Evolutionary conservation across 2,888 invertebrate genomes (phyloP).

Genomic region (Amphipoea oculea): DNA sequence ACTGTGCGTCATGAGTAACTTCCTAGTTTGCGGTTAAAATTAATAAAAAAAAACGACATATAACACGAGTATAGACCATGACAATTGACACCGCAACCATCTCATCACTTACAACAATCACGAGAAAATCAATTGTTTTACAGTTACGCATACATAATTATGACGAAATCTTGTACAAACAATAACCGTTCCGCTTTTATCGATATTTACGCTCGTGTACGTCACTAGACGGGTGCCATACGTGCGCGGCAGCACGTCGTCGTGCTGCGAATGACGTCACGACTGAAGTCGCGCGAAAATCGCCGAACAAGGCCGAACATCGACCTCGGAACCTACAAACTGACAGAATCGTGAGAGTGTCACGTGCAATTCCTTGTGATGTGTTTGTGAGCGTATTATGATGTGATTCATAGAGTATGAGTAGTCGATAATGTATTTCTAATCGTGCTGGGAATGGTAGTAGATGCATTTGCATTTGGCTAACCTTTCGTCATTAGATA

Average conservation of each 20-base stretch:
- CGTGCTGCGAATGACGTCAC: conserved; percentile 76
- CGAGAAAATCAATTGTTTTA: conserved; percentile 48
- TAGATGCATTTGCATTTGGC: conserved; percentile 31
- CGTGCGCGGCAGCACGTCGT: conserved; percentile 87
- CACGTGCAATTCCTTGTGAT: conserved; percentile 67
- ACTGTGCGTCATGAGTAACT: neutral
- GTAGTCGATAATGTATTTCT: conserved; percentile 39
- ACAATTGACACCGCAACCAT: conserved; percentile 4
- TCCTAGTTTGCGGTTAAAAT: neutral
- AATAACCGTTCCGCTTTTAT: conserved; percentile 62
- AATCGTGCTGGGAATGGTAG: conserved; percentile 16
- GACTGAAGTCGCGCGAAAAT: conserved; percentile 79
- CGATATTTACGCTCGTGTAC: conserved; percentile 72
- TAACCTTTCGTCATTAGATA: conserved; percentile 11
- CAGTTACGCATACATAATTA: conserved; percentile 27
- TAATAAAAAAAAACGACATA: conserved; percentile 12
- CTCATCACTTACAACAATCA: conserved; percentile 20
- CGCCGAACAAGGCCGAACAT: conserved; percentile 86
- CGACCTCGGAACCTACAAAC: conserved; percentile 78
- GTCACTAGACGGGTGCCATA: conserved; percentile 79
- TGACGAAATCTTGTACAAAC: conserved; percentile 48
- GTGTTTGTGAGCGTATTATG: conserved; percentile 46
- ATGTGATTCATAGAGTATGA: conserved; percentile 55
- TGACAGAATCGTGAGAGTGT: conserved; percentile 59
- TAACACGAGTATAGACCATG: neutral